Conservation (phyloP, 2,113 vertebrate species). For the Cheilinus undulatus region DNA sequence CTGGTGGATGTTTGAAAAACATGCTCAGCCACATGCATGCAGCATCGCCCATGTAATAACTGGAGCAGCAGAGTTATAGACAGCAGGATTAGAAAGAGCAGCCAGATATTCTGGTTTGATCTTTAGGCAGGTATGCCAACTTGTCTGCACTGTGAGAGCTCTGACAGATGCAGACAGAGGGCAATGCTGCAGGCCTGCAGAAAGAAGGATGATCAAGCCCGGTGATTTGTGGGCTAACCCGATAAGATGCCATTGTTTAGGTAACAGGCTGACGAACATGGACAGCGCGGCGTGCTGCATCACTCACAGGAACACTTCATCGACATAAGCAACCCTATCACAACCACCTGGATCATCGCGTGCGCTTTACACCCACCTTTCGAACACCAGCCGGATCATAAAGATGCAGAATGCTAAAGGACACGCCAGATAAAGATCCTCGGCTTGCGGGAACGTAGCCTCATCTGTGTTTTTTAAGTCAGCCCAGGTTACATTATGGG, state of each 20-base stretch:
- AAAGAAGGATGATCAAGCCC: slow-evolving; percentile 48
- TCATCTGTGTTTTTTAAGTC: slow-evolving; percentile 98
- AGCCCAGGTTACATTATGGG: slow-evolving; percentile 96
- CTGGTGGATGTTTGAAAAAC: not conserved
- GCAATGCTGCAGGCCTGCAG: slow-evolving; percentile 69
- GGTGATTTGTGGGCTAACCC: slow-evolving; percentile 61
- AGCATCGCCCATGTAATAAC: not conserved
- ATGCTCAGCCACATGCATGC: slow-evolving; percentile 9
- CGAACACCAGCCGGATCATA: slow-evolving; percentile 94
- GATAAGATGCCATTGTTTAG: slow-evolving; percentile 76
- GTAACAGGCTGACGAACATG: slow-evolving; percentile 30
- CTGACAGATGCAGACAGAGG: slow-evolving; percentile 48
- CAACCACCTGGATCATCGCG: slow-evolving; percentile 34
- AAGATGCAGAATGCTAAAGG: slow-evolving; percentile 97
- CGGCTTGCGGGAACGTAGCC: slow-evolving; percentile 96
- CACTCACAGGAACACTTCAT: slow-evolving; percentile 15
- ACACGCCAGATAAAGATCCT: slow-evolving; percentile 96
- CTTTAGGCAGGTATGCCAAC: slow-evolving; percentile 38
- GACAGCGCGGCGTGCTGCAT: slow-evolving; percentile 28
- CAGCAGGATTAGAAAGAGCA: not conserved
- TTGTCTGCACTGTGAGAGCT: slow-evolving; percentile 35
- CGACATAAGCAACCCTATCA: slow-evolving; percentile 22
- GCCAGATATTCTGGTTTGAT: not conserved
- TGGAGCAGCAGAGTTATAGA: not conserved
- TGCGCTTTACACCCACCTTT: slow-evolving; percentile 88